Evolutionary conservation across 2,797 vertebrate genomes (phyloP).

Genomic region (Miichthys miiuy): DNA sequence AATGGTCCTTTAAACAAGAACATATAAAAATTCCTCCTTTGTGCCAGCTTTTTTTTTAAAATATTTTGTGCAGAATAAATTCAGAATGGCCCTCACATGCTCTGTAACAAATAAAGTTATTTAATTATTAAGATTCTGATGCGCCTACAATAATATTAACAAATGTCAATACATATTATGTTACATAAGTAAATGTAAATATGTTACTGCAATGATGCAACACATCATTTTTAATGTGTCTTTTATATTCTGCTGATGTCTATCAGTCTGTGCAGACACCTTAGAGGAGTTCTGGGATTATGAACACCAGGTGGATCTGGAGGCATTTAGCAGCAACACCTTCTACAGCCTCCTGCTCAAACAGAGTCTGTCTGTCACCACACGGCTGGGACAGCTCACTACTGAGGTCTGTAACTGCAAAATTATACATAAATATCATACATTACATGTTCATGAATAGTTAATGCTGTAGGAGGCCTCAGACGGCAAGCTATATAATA

Average conservation of each 20-base stretch:
- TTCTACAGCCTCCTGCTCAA: slow-evolving; percentile 90
- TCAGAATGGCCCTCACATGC: neutral
- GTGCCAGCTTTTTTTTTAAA: neutral
- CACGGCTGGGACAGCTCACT: slow-evolving; percentile 86
- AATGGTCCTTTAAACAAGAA: neutral
- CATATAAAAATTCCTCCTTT: neutral
- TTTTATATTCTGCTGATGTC: neutral
- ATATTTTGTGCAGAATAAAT: neutral
- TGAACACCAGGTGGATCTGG: slow-evolving; percentile 90
- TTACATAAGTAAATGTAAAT: too few species aligned
- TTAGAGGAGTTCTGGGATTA: slow-evolving; percentile 86
- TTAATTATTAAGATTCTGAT: slow-evolving; percentile 6
- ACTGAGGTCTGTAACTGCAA: slow-evolving; percentile 84
- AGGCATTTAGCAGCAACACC: slow-evolving; percentile 88
- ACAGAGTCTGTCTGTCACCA: slow-evolving; percentile 91
- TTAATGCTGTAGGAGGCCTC: neutral
- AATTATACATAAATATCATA: too few species aligned
- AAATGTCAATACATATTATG: neutral
- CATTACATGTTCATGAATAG: neutral
- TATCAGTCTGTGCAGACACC: slow-evolving; percentile 43
- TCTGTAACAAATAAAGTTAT: neutral
- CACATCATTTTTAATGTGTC: neutral
- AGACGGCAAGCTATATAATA: neutral
- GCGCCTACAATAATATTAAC: neutral
- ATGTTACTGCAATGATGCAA: too few species aligned